Evolutionary conservation across 92 coral and sea anemone species (phyloP).

Genomic region (Zoanthus sansibaricus): DNA sequence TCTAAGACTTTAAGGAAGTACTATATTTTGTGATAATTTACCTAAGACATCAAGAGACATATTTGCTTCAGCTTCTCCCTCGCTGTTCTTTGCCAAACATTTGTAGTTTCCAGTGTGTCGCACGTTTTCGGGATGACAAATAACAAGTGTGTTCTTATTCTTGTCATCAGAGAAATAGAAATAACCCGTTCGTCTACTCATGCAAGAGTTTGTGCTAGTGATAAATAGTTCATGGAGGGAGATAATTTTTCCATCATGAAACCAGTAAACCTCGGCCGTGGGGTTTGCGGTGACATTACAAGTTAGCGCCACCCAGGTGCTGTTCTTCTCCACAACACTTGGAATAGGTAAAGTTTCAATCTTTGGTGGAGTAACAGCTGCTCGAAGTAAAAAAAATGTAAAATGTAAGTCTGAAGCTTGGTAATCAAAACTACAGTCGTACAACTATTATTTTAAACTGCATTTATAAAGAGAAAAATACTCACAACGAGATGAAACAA

Average conservation of each 20-base stretch:
- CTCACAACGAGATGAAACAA: no score
- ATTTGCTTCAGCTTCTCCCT: slow-evolving; percentile 9
- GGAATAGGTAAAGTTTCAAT: background rate
- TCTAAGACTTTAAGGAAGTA: background rate
- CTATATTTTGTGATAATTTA: background rate
- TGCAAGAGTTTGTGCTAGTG: slow-evolving; percentile 2
- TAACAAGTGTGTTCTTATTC: background rate
- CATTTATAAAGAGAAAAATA: no score
- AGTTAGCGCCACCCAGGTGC: background rate
- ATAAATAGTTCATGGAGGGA: background rate
- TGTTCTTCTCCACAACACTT: slow-evolving; percentile 7
- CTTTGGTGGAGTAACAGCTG: slow-evolving; percentile 18
- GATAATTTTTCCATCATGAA: background rate
- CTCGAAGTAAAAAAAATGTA: background rate
- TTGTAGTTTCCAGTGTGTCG: slow-evolving; percentile 40
- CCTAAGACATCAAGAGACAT: slow-evolving; percentile 25
- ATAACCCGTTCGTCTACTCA: background rate
- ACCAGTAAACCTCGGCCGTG: slow-evolving; percentile 1
- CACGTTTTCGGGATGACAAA: slow-evolving; percentile 22
- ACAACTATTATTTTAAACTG: no score
- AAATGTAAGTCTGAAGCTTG: background rate
- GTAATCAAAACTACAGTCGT: background rate
- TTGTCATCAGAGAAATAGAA: background rate
- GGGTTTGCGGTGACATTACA: slow-evolving; percentile 41
- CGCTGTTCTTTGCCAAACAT: slow-evolving; percentile 21